Evolutionary conservation across 2,797 vertebrate species (phyloP).

Genomic region (Kryptopterus vitreolus): DNA sequence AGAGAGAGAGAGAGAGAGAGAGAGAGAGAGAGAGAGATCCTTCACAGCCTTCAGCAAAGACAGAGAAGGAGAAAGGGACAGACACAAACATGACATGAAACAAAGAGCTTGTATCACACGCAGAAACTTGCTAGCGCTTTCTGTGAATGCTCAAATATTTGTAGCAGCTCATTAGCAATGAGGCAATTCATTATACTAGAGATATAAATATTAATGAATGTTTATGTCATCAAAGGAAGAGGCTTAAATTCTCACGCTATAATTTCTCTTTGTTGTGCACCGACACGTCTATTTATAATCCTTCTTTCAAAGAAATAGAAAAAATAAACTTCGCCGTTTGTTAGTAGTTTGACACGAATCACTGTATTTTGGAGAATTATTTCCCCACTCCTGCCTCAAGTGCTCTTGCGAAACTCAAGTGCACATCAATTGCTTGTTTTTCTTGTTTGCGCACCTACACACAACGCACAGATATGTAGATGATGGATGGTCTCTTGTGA

Average conservation of each 20-base stretch:
- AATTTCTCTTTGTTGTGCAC: conserved; percentile 54
- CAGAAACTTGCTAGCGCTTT: conserved; percentile 29
- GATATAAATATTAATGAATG: conserved; percentile 37
- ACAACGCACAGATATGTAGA: conserved; percentile 16
- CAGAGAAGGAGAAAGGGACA: conserved; percentile 11
- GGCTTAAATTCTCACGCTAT: conserved; percentile 46
- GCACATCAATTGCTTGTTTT: conserved; percentile 7
- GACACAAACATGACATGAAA: conserved; percentile 7
- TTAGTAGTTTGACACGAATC: neutral
- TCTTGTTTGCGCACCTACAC: neutral
- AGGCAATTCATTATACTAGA: conserved; percentile 6
- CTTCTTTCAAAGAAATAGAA: conserved; percentile 40
- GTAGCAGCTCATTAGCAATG: conserved; percentile 42
- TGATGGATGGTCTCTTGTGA: neutral
- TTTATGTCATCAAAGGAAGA: conserved; percentile 57
- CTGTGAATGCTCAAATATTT: conserved; percentile 29
- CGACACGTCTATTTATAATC: conserved; percentile 54
- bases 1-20: conserved; percentile 10
- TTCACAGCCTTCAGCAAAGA: no score
- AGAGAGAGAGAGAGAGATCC: no score
- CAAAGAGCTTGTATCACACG: conserved; percentile 21
- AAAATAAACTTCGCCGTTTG: conserved; percentile 33
- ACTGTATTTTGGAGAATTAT: conserved; percentile 36
- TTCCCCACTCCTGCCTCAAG: conserved; percentile 12
- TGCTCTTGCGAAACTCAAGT: neutral